These are phyloP conservation scores for Tachyglossus aculeatus DNA, from an alignment of 2,797 vertebrate genomes.

Conservation along the genomic window DNA sequence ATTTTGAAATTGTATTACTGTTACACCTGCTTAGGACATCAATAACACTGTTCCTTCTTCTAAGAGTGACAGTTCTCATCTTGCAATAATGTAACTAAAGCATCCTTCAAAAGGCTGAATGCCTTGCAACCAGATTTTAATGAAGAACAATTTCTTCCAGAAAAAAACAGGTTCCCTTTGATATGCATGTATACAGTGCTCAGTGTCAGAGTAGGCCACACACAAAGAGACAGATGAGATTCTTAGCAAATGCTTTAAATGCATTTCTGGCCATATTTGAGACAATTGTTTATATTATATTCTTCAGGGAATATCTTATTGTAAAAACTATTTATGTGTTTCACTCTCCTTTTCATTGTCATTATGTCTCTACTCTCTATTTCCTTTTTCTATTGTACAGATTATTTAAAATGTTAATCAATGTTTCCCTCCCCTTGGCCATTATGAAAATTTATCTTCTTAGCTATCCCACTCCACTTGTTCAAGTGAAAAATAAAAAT, in stretches of 20 bases:
- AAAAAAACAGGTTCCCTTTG: neutral
- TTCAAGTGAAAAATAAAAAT: neutral
- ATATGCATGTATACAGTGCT: neutral
- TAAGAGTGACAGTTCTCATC: neutral
- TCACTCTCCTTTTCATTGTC: no score
- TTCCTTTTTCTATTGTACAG: neutral
- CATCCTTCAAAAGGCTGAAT: neutral
- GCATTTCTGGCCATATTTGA: neutral
- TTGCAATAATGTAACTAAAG: neutral
- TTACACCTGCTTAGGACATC: no score
- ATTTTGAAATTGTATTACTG: neutral
- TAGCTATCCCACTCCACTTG: neutral
- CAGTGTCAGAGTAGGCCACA: neutral
- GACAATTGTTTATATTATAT: neutral
- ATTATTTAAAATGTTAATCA: neutral
- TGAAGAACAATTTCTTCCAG: constrained; percentile 10
- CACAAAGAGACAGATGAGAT: neutral
- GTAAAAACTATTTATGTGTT: no score
- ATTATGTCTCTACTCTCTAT: neutral
- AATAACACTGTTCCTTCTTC: accelerated
- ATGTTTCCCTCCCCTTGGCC: neutral
- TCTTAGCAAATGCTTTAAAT: neutral
- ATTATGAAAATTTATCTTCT: neutral
- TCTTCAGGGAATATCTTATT: neutral
- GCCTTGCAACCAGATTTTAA: neutral